phyloP scores from a whole-genome alignment of 2,113 vertebrate genomes.

The Salvelinus sp. region DNA sequence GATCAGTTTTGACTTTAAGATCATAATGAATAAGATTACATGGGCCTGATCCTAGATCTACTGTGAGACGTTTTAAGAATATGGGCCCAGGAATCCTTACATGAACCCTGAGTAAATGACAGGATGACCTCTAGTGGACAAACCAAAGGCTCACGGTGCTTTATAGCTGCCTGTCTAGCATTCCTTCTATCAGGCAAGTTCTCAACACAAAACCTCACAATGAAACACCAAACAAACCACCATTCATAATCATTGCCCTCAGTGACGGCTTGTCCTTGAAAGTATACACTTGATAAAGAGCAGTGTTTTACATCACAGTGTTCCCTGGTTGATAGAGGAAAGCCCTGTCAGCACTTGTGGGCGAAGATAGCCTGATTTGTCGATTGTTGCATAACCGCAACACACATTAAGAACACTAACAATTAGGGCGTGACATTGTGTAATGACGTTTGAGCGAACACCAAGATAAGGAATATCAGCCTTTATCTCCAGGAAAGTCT shows the following conservation, averaged over 20 bases:
- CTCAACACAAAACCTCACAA: not conserved
- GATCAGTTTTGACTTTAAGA: not conserved
- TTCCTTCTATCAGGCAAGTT: not conserved
- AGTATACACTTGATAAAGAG: slow-evolving; percentile 1
- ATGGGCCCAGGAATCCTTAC: not conserved
- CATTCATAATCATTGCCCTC: not conserved
- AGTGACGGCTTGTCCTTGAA: not conserved
- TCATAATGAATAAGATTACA: not conserved
- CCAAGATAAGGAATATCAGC: slow-evolving; percentile 21
- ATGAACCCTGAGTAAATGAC: not conserved
- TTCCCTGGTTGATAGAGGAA: not conserved
- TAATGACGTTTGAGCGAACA: slow-evolving; percentile 25
- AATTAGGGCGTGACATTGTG: slow-evolving; percentile 29
- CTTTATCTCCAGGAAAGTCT: slow-evolving; percentile 17
- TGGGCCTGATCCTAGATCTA: not conserved
- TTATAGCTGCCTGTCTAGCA: not conserved
- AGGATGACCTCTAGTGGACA: not conserved
- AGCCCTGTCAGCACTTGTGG: not conserved
- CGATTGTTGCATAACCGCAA: not conserved
- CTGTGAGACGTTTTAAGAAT: not conserved
- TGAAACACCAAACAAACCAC: not conserved
- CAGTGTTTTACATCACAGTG: not conserved
- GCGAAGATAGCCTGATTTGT: not conserved
- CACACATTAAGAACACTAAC: not conserved
- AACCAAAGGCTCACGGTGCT: too few species aligned